Conservation (phyloP, 2,113 vertebrate genomes). For the Diglossa brunneiventris region DNA sequence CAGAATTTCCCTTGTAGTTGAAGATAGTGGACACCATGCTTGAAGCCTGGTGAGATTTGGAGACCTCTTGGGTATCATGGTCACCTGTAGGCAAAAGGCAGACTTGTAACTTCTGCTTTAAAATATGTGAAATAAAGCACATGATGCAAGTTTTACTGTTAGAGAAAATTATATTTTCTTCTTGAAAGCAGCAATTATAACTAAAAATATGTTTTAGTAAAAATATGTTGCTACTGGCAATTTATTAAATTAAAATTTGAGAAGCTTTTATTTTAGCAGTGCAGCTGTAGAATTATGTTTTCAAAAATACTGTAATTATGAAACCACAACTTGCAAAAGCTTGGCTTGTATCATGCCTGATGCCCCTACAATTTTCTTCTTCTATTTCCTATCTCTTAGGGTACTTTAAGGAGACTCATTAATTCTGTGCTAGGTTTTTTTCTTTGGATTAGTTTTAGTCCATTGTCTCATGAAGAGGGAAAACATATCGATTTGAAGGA, state of each 20-base stretch:
- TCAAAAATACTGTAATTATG: not conserved
- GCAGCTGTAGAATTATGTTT: not conserved
- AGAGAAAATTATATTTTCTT: not conserved
- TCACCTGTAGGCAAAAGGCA: slow-evolving; percentile 48
- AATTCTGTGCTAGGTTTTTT: not conserved
- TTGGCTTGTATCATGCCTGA: not conserved
- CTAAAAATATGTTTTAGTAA: not conserved
- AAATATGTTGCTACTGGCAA: not conserved
- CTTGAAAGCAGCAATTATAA: not conserved
- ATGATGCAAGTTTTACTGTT: not conserved
- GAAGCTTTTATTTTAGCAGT: not conserved
- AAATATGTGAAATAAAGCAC: not conserved
- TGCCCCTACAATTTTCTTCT: not conserved
- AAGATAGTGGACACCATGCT: slow-evolving; percentile 75
- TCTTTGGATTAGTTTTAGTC: not conserved
- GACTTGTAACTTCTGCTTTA: not conserved
- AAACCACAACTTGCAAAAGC: not conserved
- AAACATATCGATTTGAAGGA: not conserved
- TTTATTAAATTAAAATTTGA: not conserved
- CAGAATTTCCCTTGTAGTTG: slow-evolving; percentile 78
- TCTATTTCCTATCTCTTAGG: not conserved
- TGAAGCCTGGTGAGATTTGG: slow-evolving; percentile 56
- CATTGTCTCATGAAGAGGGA: not conserved
- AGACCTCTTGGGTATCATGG: not conserved
- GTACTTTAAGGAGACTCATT: not conserved